phyloP scores from a whole-genome alignment of 2,113 vertebrate species.

The Motacilla alba region DNA sequence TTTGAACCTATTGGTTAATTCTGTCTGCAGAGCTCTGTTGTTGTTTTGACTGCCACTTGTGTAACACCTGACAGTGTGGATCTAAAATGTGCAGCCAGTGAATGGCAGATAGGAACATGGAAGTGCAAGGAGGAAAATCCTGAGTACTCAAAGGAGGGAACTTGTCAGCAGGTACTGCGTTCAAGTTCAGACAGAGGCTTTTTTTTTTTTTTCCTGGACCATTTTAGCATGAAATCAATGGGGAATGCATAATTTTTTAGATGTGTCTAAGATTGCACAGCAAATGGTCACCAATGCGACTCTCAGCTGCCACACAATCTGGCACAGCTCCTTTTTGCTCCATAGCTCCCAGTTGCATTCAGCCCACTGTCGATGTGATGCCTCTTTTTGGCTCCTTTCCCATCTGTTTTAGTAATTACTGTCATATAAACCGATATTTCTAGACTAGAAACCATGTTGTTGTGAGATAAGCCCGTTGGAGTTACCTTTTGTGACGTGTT shows the following conservation, averaged over 20 bases:
- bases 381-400: constrained; percentile 54
- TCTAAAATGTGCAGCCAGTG: neutral
- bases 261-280: constrained; percentile 17
- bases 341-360: constrained; percentile 38
- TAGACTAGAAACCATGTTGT: constrained; percentile 12
- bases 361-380: constrained; percentile 36
- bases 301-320: constrained; percentile 69
- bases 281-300: constrained; percentile 42
- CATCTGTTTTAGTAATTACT: constrained; percentile 71
- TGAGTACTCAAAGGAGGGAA: neutral
- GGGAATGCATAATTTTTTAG: constrained; percentile 25
- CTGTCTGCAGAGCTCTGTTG: neutral
- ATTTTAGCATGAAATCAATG: constrained; percentile 32
- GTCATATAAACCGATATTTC: constrained; percentile 60
- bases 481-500: neutral
- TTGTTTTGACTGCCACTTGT: neutral
- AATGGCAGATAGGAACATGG: neutral
- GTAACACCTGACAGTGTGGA: neutral
- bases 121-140: neutral
- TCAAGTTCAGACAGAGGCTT: neutral
- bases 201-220: neutral
- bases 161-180: neutral
- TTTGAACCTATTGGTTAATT: neutral
- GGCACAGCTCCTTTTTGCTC: constrained; percentile 62
- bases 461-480: neutral